Evolutionary conservation across 2,797 vertebrate genomes (phyloP).

Genomic region (Kryptopterus vitreolus): DNA sequence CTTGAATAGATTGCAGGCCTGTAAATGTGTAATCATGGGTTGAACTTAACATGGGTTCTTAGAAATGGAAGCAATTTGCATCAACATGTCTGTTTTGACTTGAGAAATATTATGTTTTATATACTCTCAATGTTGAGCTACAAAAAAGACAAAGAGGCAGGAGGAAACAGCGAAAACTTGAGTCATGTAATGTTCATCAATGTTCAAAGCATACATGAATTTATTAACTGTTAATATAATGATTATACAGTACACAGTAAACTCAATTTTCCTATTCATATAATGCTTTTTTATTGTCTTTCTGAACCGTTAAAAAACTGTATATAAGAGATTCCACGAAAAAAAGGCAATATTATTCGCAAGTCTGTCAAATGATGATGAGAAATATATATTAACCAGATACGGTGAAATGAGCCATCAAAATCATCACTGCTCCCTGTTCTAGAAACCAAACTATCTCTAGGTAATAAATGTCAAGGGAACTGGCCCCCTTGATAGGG

Average conservation of each 20-base stretch:
- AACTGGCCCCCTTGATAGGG: slow-evolving; percentile 54
- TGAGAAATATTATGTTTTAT: slow-evolving; percentile 2
- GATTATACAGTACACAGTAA: slow-evolving; percentile 26
- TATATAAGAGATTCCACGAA: background rate
- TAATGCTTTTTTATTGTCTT: background rate
- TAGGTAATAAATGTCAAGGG: slow-evolving; percentile 68
- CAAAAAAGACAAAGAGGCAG: background rate
- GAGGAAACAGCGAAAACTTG: background rate
- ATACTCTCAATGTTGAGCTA: background rate
- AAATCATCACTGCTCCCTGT: slow-evolving; percentile 51
- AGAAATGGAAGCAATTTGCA: slow-evolving; percentile 7
- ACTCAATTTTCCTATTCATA: background rate
- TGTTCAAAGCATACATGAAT: too few species aligned
- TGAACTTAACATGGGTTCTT: background rate
- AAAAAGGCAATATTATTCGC: background rate
- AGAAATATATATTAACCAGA: slow-evolving; percentile 11
- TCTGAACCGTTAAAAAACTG: background rate
- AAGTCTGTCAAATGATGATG: background rate
- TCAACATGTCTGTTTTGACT: slow-evolving; percentile 11
- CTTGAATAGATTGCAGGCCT: background rate
- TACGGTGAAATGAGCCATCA: background rate
- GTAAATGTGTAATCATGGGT: background rate
- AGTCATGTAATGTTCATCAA: slow-evolving; percentile 13
- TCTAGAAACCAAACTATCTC: slow-evolving; percentile 67
- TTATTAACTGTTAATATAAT: slow-evolving; percentile 13